Conservation (phyloP, 2,797 vertebrate genomes). For the Psittacula derbiana region DNA sequence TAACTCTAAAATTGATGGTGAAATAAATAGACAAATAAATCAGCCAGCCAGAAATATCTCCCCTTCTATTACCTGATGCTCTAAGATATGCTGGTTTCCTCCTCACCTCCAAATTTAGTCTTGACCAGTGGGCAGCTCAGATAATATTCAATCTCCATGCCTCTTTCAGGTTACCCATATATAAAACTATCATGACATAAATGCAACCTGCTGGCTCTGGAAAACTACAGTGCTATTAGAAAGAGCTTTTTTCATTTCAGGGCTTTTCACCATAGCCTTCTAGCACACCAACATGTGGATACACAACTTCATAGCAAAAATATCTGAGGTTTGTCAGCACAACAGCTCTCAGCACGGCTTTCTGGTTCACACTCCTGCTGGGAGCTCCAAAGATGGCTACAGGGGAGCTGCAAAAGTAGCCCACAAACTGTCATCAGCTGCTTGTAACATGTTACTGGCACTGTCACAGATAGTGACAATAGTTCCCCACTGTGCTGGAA, state of each 20-base stretch:
- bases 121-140: background rate
- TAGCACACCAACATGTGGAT: background rate
- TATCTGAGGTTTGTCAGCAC: background rate
- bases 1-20: slow-evolving; percentile 23
- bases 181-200: background rate
- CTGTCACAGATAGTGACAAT: background rate
- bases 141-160: background rate
- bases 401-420: background rate
- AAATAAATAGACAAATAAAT: slow-evolving; percentile 50
- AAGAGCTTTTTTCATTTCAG: slow-evolving; percentile 1
- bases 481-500: background rate
- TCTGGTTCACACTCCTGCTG: background rate
- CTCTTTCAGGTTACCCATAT: background rate
- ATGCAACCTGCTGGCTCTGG: background rate
- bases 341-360: background rate
- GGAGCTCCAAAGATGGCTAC: background rate
- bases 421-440: background rate
- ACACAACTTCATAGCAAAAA: background rate
- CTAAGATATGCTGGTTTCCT: background rate
- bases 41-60: background rate
- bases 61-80: background rate
- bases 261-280: background rate
- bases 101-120: background rate
- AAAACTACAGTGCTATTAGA: background rate
- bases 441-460: background rate